Evolutionary conservation across 2,797 vertebrate species (phyloP).

Genomic region (Eurystomus glaucurus): DNA sequence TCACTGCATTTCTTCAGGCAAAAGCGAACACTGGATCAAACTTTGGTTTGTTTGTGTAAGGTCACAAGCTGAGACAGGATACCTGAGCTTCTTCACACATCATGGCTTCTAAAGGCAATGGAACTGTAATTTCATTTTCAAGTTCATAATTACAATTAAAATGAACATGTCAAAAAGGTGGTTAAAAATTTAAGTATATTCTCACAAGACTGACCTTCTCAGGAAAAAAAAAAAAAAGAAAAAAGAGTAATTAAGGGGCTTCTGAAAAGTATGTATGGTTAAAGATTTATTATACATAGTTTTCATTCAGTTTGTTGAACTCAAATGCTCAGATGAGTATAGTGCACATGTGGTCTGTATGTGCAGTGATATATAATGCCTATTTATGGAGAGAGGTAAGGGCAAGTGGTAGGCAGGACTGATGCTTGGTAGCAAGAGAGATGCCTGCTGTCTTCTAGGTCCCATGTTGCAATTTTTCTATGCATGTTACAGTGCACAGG

Average conservation of each 20-base stretch:
- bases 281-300: background rate
- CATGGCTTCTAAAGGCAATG: background rate
- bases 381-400: background rate
- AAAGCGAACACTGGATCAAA: background rate
- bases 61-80: background rate
- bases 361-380: background rate
- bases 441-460: background rate
- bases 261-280: background rate
- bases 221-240: background rate
- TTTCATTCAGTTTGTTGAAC: background rate
- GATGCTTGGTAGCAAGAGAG: background rate
- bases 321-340: background rate
- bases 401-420: background rate
- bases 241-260: background rate
- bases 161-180: background rate
- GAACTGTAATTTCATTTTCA: background rate
- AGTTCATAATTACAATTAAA: background rate
- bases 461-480: fast-evolving
- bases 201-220: background rate
- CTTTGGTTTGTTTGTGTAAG: background rate
- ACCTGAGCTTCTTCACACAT: background rate
- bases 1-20: background rate
- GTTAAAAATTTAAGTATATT: background rate
- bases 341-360: background rate
- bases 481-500: background rate